Evolutionary conservation across 2,888 invertebrate species (phyloP).

Genomic region (Ophion obscuratus): DNA sequence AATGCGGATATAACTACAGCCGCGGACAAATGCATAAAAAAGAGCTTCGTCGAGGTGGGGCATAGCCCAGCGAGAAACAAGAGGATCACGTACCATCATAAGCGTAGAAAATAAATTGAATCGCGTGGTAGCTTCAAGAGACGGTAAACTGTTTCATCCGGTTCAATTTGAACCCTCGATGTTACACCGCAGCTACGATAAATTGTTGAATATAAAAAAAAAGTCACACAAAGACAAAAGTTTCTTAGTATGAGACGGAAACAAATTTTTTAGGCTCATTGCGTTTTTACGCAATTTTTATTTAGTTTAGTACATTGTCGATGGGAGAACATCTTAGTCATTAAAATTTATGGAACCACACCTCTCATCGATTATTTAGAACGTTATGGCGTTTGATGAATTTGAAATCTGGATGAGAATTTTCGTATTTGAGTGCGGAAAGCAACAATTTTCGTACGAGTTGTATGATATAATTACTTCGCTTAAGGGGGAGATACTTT

Average conservation of each 20-base stretch:
- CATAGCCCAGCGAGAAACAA: slow-evolving; percentile 39
- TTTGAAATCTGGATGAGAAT: too few species aligned
- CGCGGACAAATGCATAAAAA: slow-evolving; percentile 35
- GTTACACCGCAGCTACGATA: slow-evolving; percentile 68
- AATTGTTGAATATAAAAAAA: slow-evolving; percentile 72
- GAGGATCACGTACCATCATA: slow-evolving; percentile 58
- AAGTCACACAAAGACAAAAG: slow-evolving; percentile 4
- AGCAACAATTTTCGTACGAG: too few species aligned
- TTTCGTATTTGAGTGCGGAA: too few species aligned
- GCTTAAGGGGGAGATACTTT: too few species aligned
- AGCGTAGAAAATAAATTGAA: slow-evolving; percentile 80
- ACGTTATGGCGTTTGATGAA: too few species aligned
- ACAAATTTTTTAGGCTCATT: background rate
- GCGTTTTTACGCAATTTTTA: too few species aligned
- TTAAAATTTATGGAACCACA: too few species aligned
- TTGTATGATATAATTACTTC: too few species aligned
- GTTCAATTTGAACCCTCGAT: slow-evolving; percentile 80
- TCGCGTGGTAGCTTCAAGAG: slow-evolving; percentile 81
- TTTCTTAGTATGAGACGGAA: background rate
- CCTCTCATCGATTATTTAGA: too few species aligned
- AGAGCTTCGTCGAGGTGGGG: slow-evolving; percentile 56
- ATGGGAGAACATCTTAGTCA: too few species aligned
- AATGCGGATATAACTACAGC: slow-evolving; percentile 59
- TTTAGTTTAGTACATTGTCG: too few species aligned
- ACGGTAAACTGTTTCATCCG: slow-evolving; percentile 81